Conservation (phyloP, 2,888 invertebrate species). For the Lordiphosa andalusiaca region DNA sequence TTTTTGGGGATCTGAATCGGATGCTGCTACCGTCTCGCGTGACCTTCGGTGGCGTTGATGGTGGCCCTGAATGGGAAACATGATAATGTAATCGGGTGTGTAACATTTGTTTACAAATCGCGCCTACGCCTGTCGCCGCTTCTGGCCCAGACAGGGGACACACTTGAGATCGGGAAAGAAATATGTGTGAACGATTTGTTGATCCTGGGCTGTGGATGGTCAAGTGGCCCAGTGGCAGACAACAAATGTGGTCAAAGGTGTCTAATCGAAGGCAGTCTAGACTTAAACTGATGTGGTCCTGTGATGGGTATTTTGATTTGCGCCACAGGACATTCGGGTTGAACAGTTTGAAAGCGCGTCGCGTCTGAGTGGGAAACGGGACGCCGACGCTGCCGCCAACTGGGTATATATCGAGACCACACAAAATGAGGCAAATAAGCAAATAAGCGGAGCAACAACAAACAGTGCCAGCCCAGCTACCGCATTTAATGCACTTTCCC, state of each 20-base stretch:
- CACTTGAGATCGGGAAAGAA: slow-evolving; percentile 58
- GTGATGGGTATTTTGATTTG: slow-evolving; percentile 56
- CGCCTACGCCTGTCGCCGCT: slow-evolving; percentile 42
- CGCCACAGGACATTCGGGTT: slow-evolving; percentile 52
- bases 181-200: slow-evolving; percentile 59
- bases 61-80: slow-evolving; percentile 43
- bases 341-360: slow-evolving; percentile 33
- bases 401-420: slow-evolving; percentile 44
- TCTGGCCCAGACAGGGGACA: slow-evolving; percentile 32
- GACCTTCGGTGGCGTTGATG: slow-evolving; percentile 5
- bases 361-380: slow-evolving; percentile 41
- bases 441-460: slow-evolving; percentile 38
- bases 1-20: slow-evolving; percentile 10
- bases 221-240: slow-evolving; percentile 47
- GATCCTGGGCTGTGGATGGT: slow-evolving; percentile 8
- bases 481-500: slow-evolving; percentile 26
- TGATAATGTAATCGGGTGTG: slow-evolving; percentile 63
- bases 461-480: slow-evolving; percentile 21
- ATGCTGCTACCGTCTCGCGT: slow-evolving; percentile 8
- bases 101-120: slow-evolving; percentile 63
- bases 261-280: slow-evolving; percentile 54
- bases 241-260: slow-evolving; percentile 22
- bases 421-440: slow-evolving; percentile 61
- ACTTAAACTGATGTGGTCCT: slow-evolving; percentile 49
- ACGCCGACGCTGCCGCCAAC: slow-evolving; percentile 10